Conservation (phyloP, 2,797 vertebrate species). For the Pristis pectinata region DNA sequence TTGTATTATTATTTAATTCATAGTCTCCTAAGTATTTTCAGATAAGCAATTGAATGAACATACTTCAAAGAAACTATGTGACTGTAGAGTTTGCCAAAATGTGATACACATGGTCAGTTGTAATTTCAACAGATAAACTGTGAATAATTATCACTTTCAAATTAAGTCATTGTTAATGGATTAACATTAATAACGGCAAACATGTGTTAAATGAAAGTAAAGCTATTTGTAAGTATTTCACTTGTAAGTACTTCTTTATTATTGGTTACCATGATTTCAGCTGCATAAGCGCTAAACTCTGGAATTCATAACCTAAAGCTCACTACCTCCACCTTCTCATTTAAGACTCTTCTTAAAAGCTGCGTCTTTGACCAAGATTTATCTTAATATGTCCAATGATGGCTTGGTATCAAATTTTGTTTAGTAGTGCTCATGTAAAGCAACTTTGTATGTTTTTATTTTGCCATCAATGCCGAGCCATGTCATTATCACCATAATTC, state of each 20-base stretch:
- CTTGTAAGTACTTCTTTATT: neutral
- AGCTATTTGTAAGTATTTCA: too few species aligned
- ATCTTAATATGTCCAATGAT: neutral
- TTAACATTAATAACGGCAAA: too few species aligned
- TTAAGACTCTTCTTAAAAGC: neutral
- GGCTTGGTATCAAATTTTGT: neutral
- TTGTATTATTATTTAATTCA: too few species aligned
- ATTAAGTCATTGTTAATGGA: too few species aligned
- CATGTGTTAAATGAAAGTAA: too few species aligned
- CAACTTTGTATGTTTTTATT: neutral
- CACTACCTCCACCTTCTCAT: neutral
- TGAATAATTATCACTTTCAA: too few species aligned
- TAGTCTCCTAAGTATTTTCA: too few species aligned
- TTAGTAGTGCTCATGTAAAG: neutral
- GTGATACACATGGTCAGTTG: too few species aligned
- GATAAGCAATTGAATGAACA: too few species aligned
- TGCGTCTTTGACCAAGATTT: neutral
- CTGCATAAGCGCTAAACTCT: neutral
- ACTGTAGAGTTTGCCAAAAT: too few species aligned
- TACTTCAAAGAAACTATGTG: too few species aligned
- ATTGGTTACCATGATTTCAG: neutral
- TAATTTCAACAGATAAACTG: too few species aligned
- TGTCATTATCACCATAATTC: neutral
- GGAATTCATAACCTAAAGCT: neutral
- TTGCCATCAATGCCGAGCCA: neutral